Percentiles rank a stretch among this genome's conserved stretches.
Evolutionary conservation across 2,113 vertebrate genomes (phyloP).

Genomic region (Mesembrinibis cayennensis): DNA sequence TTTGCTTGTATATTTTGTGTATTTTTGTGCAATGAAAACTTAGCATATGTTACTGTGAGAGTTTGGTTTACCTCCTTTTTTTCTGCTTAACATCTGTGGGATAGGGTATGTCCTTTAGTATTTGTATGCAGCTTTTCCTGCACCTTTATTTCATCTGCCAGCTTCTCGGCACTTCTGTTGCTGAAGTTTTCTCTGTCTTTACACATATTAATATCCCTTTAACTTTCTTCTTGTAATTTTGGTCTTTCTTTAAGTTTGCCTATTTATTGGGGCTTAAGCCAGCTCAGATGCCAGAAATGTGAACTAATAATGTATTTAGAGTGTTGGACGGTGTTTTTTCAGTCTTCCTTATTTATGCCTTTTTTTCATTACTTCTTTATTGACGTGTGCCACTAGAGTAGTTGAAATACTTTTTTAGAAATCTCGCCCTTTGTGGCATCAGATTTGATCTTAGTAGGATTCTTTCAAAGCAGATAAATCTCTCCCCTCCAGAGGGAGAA

Average conservation of each 20-base stretch:
- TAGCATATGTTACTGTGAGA: neutral
- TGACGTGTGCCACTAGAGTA: neutral
- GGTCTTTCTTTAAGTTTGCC: neutral
- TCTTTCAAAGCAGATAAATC: conserved; percentile 43
- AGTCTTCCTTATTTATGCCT: neutral
- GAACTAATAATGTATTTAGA: neutral
- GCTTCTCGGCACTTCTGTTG: conserved; percentile 1
- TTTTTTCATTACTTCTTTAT: conserved; percentile 14
- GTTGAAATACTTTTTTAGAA: neutral
- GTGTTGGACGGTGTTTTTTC: neutral
- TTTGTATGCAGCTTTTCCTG: neutral
- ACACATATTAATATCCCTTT: neutral
- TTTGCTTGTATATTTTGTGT: neutral
- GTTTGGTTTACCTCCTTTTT: neutral
- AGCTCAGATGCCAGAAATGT: neutral
- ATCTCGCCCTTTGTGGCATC: neutral
- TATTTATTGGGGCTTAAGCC: neutral
- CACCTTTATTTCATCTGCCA: conserved; percentile 21
- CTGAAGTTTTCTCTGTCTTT: conserved; percentile 22
- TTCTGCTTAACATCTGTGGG: neutral
- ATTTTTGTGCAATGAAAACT: neutral
- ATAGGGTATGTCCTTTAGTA: neutral
- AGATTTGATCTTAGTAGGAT: conserved; percentile 38
- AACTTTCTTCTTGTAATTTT: neutral
- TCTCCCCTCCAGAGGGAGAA: conserved; percentile 3